Evolutionary conservation across 2,888 invertebrate species (phyloP).

Genomic region (Drosophila incognita): DNA sequence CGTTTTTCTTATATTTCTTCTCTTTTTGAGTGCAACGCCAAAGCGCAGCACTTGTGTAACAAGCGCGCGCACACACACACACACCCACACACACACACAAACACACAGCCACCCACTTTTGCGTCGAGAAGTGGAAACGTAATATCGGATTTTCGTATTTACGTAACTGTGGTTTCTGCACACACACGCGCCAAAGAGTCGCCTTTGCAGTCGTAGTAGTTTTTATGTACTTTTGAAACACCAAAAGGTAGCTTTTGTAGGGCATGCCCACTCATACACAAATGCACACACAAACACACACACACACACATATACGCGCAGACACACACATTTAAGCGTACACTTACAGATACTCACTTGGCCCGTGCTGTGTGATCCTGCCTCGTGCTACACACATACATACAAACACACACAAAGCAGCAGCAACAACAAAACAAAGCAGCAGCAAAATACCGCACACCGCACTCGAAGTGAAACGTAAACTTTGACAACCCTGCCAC

Average conservation of each 20-base stretch:
- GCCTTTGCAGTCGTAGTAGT: slow-evolving; percentile 59
- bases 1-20: slow-evolving; percentile 33
- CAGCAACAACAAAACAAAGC: slow-evolving; percentile 39
- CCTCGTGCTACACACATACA: slow-evolving; percentile 20
- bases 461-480: slow-evolving; percentile 79
- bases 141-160: slow-evolving; percentile 79
- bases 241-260: slow-evolving; percentile 74
- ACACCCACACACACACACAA: slow-evolving; percentile 11
- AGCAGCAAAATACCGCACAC: slow-evolving; percentile 50
- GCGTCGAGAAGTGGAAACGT: slow-evolving; percentile 67
- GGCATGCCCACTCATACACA: slow-evolving; percentile 51
- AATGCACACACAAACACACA: slow-evolving; percentile 1
- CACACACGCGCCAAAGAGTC: slow-evolving; percentile 53
- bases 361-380: slow-evolving; percentile 51
- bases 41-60: slow-evolving; percentile 75
- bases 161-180: slow-evolving; percentile 71
- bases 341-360: slow-evolving; percentile 41
- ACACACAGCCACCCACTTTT: neutral
- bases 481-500: slow-evolving; percentile 74
- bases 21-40: slow-evolving; percentile 66
- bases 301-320: slow-evolving; percentile 6
- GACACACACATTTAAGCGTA: slow-evolving; percentile 19
- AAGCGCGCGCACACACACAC: slow-evolving; percentile 34
- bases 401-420: slow-evolving; percentile 15
- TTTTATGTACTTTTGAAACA: slow-evolving; percentile 72